Evolutionary conservation across 2,113 vertebrate genomes (phyloP).

Genomic region (Limanda limanda): DNA sequence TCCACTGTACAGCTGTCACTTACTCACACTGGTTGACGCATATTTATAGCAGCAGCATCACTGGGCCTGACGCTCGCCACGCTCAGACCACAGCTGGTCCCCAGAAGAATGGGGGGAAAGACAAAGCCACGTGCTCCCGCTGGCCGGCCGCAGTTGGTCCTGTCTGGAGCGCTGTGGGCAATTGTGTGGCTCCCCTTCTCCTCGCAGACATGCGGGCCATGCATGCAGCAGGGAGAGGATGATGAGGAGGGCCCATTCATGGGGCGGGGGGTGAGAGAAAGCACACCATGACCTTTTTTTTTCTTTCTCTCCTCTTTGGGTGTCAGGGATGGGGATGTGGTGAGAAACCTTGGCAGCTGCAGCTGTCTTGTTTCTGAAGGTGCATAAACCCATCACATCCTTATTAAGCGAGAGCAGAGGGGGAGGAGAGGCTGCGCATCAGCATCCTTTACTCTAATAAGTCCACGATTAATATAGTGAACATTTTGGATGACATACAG

Average conservation of each 20-base stretch:
- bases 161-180: slow-evolving; percentile 73
- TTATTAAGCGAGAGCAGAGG: slow-evolving; percentile 5
- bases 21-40: slow-evolving; percentile 76
- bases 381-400: slow-evolving; percentile 49
- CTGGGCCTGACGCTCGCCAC: slow-evolving; percentile 65
- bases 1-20: slow-evolving; percentile 85
- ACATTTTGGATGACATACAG: slow-evolving; percentile 15
- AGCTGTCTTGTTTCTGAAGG: slow-evolving; percentile 60
- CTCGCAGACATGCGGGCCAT: slow-evolving; percentile 52
- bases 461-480: slow-evolving; percentile 3
- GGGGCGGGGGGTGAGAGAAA: slow-evolving; percentile 14
- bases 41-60: slow-evolving; percentile 87
- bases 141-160: slow-evolving; percentile 71
- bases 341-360: slow-evolving; percentile 78
- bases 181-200: slow-evolving; percentile 51
- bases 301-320: slow-evolving; percentile 57
- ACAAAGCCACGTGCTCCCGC: slow-evolving; percentile 82
- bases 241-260: slow-evolving; percentile 51
- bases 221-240: slow-evolving; percentile 52
- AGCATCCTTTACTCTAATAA: slow-evolving; percentile 10
- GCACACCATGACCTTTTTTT: slow-evolving; percentile 64
- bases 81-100: slow-evolving; percentile 86
- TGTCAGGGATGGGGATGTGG: slow-evolving; percentile 62
- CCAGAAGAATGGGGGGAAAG: slow-evolving; percentile 79
- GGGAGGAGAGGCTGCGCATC: neutral